Conservation (phyloP, 2,888 invertebrate genomes). For the Microplitis manilae region DNA sequence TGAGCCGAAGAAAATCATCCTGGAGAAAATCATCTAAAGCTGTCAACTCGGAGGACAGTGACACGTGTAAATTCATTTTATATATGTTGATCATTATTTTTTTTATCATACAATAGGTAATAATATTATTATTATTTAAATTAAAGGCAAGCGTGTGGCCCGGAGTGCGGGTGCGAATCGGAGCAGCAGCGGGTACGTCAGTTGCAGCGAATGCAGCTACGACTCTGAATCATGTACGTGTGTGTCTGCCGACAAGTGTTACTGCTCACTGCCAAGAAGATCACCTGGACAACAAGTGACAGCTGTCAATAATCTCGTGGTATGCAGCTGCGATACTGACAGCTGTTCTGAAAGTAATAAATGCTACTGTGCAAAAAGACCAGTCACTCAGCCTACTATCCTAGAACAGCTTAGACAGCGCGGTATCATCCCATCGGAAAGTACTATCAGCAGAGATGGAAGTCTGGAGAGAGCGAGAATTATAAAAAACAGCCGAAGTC, state of each 20-base stretch:
- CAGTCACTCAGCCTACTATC: slow-evolving; percentile 69
- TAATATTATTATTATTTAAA: background rate
- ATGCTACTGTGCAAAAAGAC: slow-evolving; percentile 79
- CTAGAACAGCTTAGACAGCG: slow-evolving; percentile 73
- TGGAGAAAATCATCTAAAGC: slow-evolving; percentile 60
- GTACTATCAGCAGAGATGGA: slow-evolving; percentile 61
- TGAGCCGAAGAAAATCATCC: slow-evolving; percentile 63
- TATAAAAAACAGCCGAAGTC: slow-evolving; percentile 54
- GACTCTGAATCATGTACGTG: slow-evolving; percentile 89
- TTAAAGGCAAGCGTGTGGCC: slow-evolving; percentile 58
- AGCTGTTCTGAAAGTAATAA: slow-evolving; percentile 90
- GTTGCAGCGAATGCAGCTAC: slow-evolving; percentile 89
- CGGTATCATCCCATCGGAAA: slow-evolving; percentile 72
- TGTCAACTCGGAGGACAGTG: slow-evolving; percentile 69
- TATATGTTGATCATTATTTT: background rate
- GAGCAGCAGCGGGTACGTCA: slow-evolving; percentile 81
- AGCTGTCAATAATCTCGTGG: slow-evolving; percentile 69
- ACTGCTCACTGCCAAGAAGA: slow-evolving; percentile 79
- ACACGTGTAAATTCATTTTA: slow-evolving; percentile 62
- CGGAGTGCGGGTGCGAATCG: slow-evolving; percentile 63
- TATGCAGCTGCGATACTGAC: slow-evolving; percentile 87
- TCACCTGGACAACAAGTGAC: slow-evolving; percentile 65
- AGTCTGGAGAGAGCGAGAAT: slow-evolving; percentile 59
- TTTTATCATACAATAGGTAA: background rate
- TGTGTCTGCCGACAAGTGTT: slow-evolving; percentile 85